Evolutionary conservation across 1,140 invertebrate genomes (phyloP).

Genomic region (Trissolcus basalis): DNA sequence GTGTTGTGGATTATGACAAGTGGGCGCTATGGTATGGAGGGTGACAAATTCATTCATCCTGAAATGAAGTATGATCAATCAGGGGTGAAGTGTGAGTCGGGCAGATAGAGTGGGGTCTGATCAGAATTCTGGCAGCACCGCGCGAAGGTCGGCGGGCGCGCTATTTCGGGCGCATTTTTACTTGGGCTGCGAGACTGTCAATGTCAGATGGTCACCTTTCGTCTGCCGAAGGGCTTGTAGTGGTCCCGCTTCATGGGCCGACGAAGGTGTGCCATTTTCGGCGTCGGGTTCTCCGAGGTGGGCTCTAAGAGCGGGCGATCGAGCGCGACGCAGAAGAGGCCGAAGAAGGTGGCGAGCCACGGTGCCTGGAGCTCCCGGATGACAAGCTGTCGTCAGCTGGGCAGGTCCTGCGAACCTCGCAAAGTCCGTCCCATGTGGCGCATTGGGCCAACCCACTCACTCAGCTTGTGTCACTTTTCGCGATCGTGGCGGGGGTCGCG

Average conservation of each 20-base stretch:
- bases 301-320: constrained; percentile 12
- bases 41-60: too few species aligned
- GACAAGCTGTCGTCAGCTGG: constrained; percentile 66
- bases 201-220: constrained; percentile 69
- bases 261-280: constrained; percentile 70
- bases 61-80: too few species aligned
- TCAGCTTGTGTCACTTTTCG: too few species aligned
- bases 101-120: neutral
- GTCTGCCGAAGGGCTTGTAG: constrained; percentile 74
- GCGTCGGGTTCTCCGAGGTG: neutral
- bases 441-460: constrained; percentile 58
- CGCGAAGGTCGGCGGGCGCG: constrained; percentile 24
- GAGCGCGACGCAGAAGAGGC: constrained; percentile 15
- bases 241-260: constrained; percentile 68
- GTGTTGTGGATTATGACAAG: too few species aligned
- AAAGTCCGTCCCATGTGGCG: constrained; percentile 58
- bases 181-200: constrained; percentile 20
- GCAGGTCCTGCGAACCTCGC: constrained; percentile 54
- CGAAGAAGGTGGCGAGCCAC: constrained; percentile 5
- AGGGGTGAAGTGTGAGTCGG: neutral
- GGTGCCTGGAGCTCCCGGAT: constrained; percentile 30
- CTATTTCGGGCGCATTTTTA: constrained; percentile 33
- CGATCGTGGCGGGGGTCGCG: too few species aligned
- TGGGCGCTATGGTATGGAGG: too few species aligned
- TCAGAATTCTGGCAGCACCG: constrained; percentile 24